These are phyloP conservation scores for Pomacea canaliculata DNA, from an alignment of 2,888 invertebrate species.

Conservation along the genomic window DNA sequence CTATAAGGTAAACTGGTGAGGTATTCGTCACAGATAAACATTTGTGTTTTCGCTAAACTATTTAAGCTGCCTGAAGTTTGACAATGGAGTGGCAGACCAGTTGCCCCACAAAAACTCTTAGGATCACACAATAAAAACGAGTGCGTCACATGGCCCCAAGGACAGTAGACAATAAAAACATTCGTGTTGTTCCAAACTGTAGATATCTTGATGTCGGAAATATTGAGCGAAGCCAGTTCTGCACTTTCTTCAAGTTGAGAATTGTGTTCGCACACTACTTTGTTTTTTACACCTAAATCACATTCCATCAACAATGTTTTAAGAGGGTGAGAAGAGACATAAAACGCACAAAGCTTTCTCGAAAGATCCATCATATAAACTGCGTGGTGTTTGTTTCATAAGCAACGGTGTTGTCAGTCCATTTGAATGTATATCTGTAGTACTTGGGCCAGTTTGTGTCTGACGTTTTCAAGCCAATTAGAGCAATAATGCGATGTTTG, in stretches of 20 bases:
- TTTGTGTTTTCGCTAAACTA: neutral
- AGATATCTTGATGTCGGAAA: no score
- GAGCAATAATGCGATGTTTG: neutral
- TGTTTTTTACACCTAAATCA: no score
- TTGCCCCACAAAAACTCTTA: neutral
- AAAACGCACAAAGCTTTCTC: neutral
- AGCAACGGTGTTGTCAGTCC: conserved; percentile 6
- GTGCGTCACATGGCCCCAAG: conserved; percentile 7
- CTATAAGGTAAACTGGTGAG: neutral
- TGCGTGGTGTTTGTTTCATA: neutral
- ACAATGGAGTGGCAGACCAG: neutral
- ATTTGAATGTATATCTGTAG: conserved; percentile 8
- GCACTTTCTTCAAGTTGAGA: no score
- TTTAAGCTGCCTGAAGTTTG: neutral
- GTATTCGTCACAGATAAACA: conserved; percentile 8
- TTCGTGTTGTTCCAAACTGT: neutral
- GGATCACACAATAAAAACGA: conserved; percentile 5
- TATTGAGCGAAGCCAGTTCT: no score
- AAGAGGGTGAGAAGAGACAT: no score
- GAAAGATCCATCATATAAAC: neutral
- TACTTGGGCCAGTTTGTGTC: neutral
- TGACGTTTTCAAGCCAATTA: neutral
- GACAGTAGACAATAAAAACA: neutral
- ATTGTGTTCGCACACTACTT: no score
- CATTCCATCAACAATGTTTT: no score